A percentile compares a stretch with the other conserved stretches of the same genome.
Conservation (phyloP, 2,888 invertebrate species). For the Diadegma fenestrale region DNA sequence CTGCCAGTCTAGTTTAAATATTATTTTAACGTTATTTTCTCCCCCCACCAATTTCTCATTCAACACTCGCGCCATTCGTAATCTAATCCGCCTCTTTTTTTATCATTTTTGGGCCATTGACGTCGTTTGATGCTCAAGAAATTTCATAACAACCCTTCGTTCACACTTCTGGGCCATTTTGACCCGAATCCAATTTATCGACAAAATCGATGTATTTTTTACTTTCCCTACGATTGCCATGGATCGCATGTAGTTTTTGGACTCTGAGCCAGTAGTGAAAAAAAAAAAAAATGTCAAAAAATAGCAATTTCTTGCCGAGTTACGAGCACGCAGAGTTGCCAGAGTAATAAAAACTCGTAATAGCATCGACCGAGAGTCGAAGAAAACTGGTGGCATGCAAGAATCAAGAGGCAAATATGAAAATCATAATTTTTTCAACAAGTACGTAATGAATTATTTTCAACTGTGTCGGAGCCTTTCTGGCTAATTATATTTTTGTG, state of each 20-base stretch:
- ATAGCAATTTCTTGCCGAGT: not conserved
- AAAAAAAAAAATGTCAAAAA: not conserved
- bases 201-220: not conserved
- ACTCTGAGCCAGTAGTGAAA: not conserved
- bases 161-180: too few species aligned
- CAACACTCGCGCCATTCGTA: constrained; percentile 43
- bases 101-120: not conserved
- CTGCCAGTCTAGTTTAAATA: constrained; percentile 61
- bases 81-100: not conserved
- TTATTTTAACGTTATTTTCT: constrained; percentile 63
- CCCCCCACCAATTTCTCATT: constrained; percentile 51
- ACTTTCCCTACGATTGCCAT: not conserved
- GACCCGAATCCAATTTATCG: too few species aligned
- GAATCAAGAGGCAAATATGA: not conserved
- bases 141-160: too few species aligned
- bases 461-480: not conserved
- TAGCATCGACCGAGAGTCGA: not conserved
- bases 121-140: too few species aligned
- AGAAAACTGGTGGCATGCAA: not conserved
- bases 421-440: not conserved
- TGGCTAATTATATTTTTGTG: not conserved
- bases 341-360: not conserved
- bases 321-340: not conserved
- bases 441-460: not conserved
- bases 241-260: not conserved